phyloP scores from a whole-genome alignment of 2,113 vertebrate genomes.

The Grus americana region DNA sequence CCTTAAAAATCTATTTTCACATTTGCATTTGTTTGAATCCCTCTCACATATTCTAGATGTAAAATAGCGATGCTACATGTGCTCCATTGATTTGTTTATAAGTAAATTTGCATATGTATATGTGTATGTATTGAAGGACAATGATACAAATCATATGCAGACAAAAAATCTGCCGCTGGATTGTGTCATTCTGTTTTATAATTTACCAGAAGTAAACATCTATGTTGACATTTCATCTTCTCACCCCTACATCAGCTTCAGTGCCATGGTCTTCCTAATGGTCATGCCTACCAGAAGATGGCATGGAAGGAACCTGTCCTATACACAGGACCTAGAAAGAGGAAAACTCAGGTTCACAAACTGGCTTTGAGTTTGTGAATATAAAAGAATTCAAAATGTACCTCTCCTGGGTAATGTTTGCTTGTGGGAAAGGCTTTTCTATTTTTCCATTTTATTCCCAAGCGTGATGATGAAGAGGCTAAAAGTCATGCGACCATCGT shows the following conservation, averaged over 20 bases:
- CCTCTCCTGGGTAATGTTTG: neutral
- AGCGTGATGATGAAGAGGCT: neutral
- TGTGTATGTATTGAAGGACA: neutral
- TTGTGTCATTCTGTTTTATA: neutral
- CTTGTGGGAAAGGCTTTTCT: neutral
- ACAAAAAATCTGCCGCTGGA: neutral
- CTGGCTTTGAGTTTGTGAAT: neutral
- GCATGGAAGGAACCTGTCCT: neutral
- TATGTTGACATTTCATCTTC: neutral
- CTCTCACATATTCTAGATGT: neutral
- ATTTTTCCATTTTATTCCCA: neutral
- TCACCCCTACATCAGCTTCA: rapidly evolving
- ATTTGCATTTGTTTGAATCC: neutral
- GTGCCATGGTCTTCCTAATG: rapidly evolving
- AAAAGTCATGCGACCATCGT: neutral
- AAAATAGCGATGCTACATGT: neutral
- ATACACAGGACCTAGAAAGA: neutral
- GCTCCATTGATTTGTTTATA: neutral
- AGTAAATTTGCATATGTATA: neutral
- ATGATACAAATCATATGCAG: neutral
- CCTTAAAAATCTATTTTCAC: neutral
- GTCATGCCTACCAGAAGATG: neutral
- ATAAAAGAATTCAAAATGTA: neutral
- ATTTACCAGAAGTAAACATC: neutral
- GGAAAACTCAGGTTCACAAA: neutral